phyloP scores from a whole-genome alignment of 1,140 invertebrate genomes.

The Philopotamus ludificatus region DNA sequence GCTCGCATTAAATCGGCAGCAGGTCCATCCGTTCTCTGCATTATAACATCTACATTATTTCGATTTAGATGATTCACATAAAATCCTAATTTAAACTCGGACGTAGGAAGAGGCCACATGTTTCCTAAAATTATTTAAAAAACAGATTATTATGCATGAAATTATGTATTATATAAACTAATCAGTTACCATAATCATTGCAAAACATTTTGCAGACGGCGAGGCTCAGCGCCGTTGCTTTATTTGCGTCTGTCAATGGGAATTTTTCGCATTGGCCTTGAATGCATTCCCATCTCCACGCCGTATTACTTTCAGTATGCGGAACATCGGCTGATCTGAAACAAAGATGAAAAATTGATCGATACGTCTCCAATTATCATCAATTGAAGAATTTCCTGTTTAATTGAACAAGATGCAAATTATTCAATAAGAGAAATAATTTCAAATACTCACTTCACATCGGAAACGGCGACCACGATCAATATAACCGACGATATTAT shows the following conservation, averaged over 20 bases:
- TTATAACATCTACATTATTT: conserved; percentile 55
- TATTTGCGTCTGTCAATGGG: conserved; percentile 51
- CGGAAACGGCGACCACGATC: background rate
- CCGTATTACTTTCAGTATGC: conserved; percentile 36
- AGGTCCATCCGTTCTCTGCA: conserved; percentile 47
- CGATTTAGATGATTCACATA: conserved; percentile 62
- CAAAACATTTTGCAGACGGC: conserved; percentile 65
- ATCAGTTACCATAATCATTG: conserved; percentile 50
- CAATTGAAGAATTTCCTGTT: background rate
- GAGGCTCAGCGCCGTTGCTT: conserved; percentile 56
- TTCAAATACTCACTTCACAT: background rate
- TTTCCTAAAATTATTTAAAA: conserved; percentile 48
- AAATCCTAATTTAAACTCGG: conserved; percentile 62
- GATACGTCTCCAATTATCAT: background rate
- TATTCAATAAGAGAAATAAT: background rate
- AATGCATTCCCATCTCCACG: conserved; percentile 60
- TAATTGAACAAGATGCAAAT: background rate
- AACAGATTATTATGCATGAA: background rate
- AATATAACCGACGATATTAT: background rate
- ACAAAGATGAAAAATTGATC: background rate
- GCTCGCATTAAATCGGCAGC: conserved; percentile 51
- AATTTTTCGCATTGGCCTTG: conserved; percentile 57
- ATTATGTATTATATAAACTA: background rate
- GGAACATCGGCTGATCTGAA: conserved; percentile 12
- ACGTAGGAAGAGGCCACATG: conserved; percentile 73